Evolutionary conservation across 2,888 invertebrate genomes (phyloP).

Genomic region (Hylaea fasciaria): DNA sequence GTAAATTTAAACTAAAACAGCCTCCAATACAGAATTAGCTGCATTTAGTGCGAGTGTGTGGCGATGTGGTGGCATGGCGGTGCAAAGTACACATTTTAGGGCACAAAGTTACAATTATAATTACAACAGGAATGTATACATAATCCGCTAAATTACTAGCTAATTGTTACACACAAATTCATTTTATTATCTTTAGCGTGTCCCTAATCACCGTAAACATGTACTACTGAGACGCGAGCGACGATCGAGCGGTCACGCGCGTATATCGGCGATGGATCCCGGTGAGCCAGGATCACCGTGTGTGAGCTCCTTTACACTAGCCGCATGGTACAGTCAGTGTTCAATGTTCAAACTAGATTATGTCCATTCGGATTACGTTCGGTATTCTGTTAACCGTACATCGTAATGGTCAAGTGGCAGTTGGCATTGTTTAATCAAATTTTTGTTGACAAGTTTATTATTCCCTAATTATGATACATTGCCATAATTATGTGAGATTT

Average conservation of each 20-base stretch:
- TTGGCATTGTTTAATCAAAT: conserved; percentile 14
- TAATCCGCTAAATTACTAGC: conserved; percentile 4
- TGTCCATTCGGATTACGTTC: conserved; percentile 12
- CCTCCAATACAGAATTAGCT: neutral
- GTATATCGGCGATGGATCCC: neutral
- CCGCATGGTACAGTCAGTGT: neutral
- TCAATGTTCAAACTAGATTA: conserved; percentile 24
- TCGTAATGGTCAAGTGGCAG: conserved; percentile 8
- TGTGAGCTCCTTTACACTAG: conserved; percentile 9
- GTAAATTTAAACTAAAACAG: neutral
- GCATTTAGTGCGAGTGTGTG: neutral
- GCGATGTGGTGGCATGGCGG: conserved; percentile 21
- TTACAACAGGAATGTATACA: conserved; percentile 26
- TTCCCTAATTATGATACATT: conserved; percentile 33
- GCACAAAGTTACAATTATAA: conserved; percentile 8
- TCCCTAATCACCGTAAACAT: conserved; percentile 18
- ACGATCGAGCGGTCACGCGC: conserved; percentile 3
- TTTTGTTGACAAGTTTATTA: conserved; percentile 5
- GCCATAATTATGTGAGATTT: conserved; percentile 72
- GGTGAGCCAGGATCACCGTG: conserved; percentile 4
- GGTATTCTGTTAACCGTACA: conserved; percentile 11
- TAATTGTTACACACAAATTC: conserved; percentile 4
- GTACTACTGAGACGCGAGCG: conserved; percentile 6
- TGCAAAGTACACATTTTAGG: conserved; percentile 42
- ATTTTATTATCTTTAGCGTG: conserved; percentile 3